These are phyloP conservation scores for Proteles cristata DNA, from an alignment of 2,113 vertebrate species.

Conservation along the genomic window DNA sequence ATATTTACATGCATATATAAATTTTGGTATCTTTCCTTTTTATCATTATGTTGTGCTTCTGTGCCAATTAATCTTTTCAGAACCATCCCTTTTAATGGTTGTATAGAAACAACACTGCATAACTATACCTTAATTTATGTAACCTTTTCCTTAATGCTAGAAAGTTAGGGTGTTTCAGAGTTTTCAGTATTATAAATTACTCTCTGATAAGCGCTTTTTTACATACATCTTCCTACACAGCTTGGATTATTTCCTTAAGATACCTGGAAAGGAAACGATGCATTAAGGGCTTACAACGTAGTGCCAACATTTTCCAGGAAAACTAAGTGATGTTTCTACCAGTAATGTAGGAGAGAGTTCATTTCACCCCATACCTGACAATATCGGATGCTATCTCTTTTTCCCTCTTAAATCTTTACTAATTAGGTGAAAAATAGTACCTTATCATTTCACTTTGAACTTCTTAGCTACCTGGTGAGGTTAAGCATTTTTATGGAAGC, in stretches of 20 bases:
- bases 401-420: not conserved
- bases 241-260: slow-evolving; percentile 32
- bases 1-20: not conserved
- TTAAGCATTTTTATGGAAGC: slow-evolving; percentile 14
- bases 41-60: not conserved
- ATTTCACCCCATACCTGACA: not conserved
- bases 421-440: not conserved
- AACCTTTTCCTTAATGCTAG: slow-evolving; percentile 25
- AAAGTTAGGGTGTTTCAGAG: not conserved
- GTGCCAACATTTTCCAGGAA: slow-evolving; percentile 25
- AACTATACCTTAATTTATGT: not conserved
- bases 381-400: not conserved
- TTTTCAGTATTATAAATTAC: not conserved
- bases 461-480: not conserved
- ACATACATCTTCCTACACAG: not conserved
- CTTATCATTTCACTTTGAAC: slow-evolving; percentile 45
- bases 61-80: not conserved
- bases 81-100: slow-evolving; percentile 14
- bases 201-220: not conserved
- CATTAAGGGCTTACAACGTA: not conserved
- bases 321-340: not conserved
- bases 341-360: not conserved
- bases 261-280: not conserved
- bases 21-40: not conserved
- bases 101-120: not conserved